Evolutionary conservation across 2,888 invertebrate species (phyloP), one percentile per base, ranked within the genome.

Genomic region (Pandemis heparana): DNA sequence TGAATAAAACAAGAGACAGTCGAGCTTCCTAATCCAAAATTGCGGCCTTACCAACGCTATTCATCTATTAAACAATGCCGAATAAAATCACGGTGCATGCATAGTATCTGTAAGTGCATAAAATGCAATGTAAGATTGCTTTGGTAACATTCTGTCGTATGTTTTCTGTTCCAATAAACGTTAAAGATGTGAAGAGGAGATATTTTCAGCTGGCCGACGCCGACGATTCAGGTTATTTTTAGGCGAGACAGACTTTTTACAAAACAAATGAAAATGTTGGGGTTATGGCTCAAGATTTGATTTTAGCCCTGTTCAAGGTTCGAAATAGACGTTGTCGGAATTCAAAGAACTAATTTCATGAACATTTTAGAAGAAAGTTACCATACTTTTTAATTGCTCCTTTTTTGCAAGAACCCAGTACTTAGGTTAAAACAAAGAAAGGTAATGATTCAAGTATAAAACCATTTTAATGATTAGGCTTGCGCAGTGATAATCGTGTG

Each of bases 201-300:
- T 92, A 92, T 92, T 93, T 89, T 83, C 82, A 86, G 88, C 84
- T 78, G 77, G 79, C 77, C 85, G 87, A 89, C 91, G 92, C 90
- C 88, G 87, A 85, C 89, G 87, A 85, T 81, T 83, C 85, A 84
- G 79, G 86, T 79, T 94, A 94, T 94, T 92, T 94, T 91, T 94
- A 93, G 93, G 89, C 85, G 86, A 84, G 89, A 89, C 90, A 86
- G 89, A 90, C 89, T 89, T 93, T 92, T 92, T 92, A 92, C 91
- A 92, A 92, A 93, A 92, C 91, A 92, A 89, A 91, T 89, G 80
- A 79, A 87, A 87, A 87, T 87, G 85, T 88, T 89, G 84, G 86
- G 83, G 86, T 87, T 87, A 87, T 84, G 70, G 72, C 79, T 76
- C 82, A 83, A 88, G 89, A 90, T 89, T 89, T 91, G 53, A 73